Evolutionary conservation across 2,888 invertebrate genomes (phyloP).

Genomic region (Exephanes ischioxanthus): DNA sequence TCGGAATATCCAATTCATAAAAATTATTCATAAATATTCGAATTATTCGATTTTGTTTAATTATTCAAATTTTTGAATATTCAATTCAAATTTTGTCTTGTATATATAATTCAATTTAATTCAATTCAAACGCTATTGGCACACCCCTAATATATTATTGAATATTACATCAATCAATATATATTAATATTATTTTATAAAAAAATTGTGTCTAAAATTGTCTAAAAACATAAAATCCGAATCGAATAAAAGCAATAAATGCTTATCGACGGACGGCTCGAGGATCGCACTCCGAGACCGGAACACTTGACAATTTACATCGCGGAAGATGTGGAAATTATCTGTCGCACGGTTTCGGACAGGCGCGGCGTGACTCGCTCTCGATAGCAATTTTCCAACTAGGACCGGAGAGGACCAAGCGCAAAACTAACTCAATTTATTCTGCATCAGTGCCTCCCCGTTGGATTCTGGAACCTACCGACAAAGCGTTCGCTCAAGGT

Average conservation of each 20-base stretch:
- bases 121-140: too few species aligned
- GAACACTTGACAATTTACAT: conserved; percentile 49
- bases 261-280: conserved; percentile 51
- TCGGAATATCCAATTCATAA: too few species aligned
- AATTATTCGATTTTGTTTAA: too few species aligned
- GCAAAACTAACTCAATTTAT: conserved; percentile 71
- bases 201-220: too few species aligned
- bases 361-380: conserved; percentile 68
- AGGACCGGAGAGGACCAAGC: conserved; percentile 47
- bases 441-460: conserved; percentile 95
- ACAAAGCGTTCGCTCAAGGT: conserved; percentile 97
- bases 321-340: conserved; percentile 33
- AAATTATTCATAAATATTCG: too few species aligned
- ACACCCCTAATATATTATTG: too few species aligned
- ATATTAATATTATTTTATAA: too few species aligned
- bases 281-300: conserved; percentile 66
- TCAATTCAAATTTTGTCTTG: too few species aligned
- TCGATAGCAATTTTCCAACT: conserved; percentile 68
- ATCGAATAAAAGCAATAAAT: not conserved
- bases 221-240: not conserved
- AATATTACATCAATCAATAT: too few species aligned
- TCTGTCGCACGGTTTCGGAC: conserved; percentile 55
- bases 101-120: too few species aligned
- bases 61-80: too few species aligned
- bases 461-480: conserved; percentile 97